These are phyloP conservation scores for Melangyna quadrimaculata DNA, from an alignment of 2,888 invertebrate species.

Conservation along the genomic window DNA sequence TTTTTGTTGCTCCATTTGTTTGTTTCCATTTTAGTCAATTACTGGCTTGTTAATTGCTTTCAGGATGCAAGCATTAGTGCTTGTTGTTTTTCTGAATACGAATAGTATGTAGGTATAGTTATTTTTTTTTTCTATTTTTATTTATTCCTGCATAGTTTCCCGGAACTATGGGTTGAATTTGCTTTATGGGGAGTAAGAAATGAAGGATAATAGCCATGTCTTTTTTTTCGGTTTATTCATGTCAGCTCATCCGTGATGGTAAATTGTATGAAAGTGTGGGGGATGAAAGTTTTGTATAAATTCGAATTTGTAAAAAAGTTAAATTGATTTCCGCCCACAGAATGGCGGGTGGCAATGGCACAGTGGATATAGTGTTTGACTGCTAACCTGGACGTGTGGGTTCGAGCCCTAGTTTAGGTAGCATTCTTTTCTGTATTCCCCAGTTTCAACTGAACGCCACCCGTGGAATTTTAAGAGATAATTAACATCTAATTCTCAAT, in stretches of 20 bases:
- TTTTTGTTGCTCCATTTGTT: conserved; percentile 72
- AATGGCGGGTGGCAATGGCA: neutral
- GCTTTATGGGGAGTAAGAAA: conserved; percentile 56
- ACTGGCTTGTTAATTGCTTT: conserved; percentile 79
- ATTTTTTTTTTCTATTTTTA: neutral
- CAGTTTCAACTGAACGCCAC: too few relatives aligned
- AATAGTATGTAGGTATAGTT: neutral
- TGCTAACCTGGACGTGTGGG: too few relatives aligned
- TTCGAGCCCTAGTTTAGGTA: too few relatives aligned
- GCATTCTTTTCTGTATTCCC: too few relatives aligned
- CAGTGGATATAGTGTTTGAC: too few relatives aligned
- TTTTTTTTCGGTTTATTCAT: conserved; percentile 52
- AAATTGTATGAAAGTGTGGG: neutral
- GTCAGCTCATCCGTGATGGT: conserved; percentile 46
- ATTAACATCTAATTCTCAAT: conserved; percentile 1
- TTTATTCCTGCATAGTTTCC: neutral
- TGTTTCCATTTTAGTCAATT: conserved; percentile 79
- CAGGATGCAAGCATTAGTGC: conserved; percentile 67
- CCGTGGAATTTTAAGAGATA: too few relatives aligned
- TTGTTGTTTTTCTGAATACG: conserved; percentile 52
- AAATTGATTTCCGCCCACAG: conserved; percentile 54
- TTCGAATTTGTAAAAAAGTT: conserved; percentile 48
- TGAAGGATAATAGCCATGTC: conserved; percentile 53
- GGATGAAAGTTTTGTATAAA: too few relatives aligned
- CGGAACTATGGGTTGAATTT: conserved; percentile 22